Conservation (phyloP, 2,888 invertebrate genomes). For the Anarsia innoxiella region DNA sequence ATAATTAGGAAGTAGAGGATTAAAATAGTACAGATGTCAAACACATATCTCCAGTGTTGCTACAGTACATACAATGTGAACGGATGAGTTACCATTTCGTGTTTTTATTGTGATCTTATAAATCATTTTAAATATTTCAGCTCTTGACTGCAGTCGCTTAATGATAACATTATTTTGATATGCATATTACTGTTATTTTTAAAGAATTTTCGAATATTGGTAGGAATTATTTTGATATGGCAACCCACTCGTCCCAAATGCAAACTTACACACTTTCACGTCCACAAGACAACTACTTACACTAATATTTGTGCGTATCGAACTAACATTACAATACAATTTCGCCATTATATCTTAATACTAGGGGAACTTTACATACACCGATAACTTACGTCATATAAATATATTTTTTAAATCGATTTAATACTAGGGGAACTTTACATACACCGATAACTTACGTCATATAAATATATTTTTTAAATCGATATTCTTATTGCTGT, state of each 20-base stretch:
- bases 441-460: constrained; percentile 14
- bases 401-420: constrained; percentile 10
- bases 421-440: constrained; percentile 17
- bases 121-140: no score
- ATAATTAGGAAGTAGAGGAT: no score
- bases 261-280: constrained; percentile 28
- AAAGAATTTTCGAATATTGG: background rate
- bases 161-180: no score
- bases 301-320: constrained; percentile 72
- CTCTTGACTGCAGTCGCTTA: no score
- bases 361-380: constrained; percentile 19
- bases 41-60: no score
- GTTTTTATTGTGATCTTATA: no score
- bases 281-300: constrained; percentile 44
- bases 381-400: constrained; percentile 10
- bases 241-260: constrained; percentile 19
- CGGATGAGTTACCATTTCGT: no score
- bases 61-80: no score
- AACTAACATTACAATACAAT: constrained; percentile 51
- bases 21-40: no score
- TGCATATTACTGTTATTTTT: no score
- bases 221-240: background rate
- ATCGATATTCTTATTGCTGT: constrained; percentile 63
- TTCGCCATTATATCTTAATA: no score
- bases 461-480: constrained; percentile 17